Evolutionary conservation across 2,888 invertebrate species (phyloP), one percentile per base, ranked within the genome.

Genomic region (Ametastegia equiseti): DNA sequence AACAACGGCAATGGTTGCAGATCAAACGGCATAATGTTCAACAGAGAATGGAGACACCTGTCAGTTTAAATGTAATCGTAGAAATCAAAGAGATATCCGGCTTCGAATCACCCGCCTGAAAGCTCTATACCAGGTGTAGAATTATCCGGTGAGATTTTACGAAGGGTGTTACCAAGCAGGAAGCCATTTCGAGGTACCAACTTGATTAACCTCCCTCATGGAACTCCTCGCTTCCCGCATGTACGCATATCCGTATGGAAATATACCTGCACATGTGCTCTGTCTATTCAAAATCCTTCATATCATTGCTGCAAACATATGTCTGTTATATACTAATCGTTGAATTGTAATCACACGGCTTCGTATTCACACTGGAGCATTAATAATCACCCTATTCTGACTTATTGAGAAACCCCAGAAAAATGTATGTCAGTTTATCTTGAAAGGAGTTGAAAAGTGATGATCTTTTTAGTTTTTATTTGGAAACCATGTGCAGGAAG

Each of bases 161-260:
- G 85, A 82, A 87, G 91, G 91, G 91, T 89, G 91, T 91, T 90
- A 90, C 91, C 88, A 91, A 87, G 91, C 88, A 86, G 87, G 90
- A 91, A 90, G 90, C 90, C 90, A 87, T 90, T 86, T 87, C 88
- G 87, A 85, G 87, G 86, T 87, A 85, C 86, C 85, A 84, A 86
- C 88, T 89, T 88, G 89, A 90, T 90, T 90, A 89, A 89, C 86
- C 54, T 54, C 75, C 75, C 50, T 54, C 36, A 30, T 60, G 23
- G 60, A 15, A 27, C 60, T 60, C 60, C 30, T 15, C 15, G 30
- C 60, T 36, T 15, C 9, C 19, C 27, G 23, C 23, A 23, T 19
- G 33, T 75, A 36, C 50, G 33, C 33, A 33, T 33, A 54, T 13
- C n/a, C 13, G 36, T 23, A 47, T 23, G 4, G 27, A 13, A 13